These are phyloP conservation scores for Caretta caretta DNA, from an alignment of 2,113 vertebrate species.

Conservation along the genomic window DNA sequence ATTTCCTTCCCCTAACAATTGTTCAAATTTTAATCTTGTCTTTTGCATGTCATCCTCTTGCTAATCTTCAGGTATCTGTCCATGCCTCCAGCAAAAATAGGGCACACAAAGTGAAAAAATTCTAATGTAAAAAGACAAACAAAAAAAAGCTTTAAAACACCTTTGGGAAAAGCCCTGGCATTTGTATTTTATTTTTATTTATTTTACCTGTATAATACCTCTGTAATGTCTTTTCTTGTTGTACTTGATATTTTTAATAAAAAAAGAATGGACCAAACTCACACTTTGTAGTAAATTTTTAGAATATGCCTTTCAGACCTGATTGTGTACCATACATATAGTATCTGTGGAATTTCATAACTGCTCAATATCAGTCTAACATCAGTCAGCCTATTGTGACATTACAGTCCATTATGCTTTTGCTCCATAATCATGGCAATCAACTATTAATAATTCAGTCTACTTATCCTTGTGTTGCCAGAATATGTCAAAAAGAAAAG, in stretches of 20 bases:
- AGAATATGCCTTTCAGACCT: not conserved
- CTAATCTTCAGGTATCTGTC: no score
- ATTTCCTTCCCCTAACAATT: not conserved
- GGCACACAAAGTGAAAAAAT: not conserved
- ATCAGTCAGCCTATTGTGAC: not conserved
- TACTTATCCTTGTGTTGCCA: not conserved
- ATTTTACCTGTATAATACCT: not conserved
- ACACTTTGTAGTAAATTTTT: not conserved
- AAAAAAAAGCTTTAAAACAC: not conserved
- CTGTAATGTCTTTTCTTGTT: no score
- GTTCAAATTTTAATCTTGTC: not conserved
- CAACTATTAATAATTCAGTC: not conserved
- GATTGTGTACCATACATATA: no score
- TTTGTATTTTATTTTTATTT: not conserved
- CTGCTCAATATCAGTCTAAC: no score
- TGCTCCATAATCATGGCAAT: not conserved
- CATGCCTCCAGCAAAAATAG: not conserved
- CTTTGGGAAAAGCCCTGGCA: not conserved
- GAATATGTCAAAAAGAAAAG: not conserved
- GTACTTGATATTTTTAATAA: no score
- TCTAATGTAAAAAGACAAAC: not conserved
- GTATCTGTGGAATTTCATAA: not conserved
- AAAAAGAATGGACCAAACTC: not conserved
- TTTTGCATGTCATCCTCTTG: not conserved
- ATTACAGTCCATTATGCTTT: not conserved